Evolutionary conservation across 2,888 invertebrate genomes (phyloP), one percentile per base, ranked within the genome.

Genomic region (Oscheius sp.): DNA sequence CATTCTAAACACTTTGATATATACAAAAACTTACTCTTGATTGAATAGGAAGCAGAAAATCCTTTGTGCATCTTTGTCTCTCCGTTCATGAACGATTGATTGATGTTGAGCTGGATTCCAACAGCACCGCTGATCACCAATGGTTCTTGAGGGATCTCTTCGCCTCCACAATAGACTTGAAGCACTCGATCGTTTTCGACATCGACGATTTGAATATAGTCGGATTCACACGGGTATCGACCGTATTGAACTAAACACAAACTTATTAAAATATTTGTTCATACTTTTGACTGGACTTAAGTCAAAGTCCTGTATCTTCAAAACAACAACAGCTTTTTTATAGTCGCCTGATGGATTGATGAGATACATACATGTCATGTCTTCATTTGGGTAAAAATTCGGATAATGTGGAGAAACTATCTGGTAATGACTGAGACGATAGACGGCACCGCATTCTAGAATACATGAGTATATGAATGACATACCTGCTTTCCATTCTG

Each of bases 371-470:
- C 85, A 62, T 9, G 14, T 22, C 12, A 9, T 14, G 57, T 76
- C 70, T 28, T 78, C 68, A 63, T 84, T 85, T 22, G 82, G 85
- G 44, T 85, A 83, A 50, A 70, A 74, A 20, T 72, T 56, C n/a
- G 85, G 85, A 67, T 82, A 85, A 47, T 77, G 67, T 12, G 85
- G 85, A 0, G 85, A 85, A 1, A 74, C 74, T 49, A 84, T 68
- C 12, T 81, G 79, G 20, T 85, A 83, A 68, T 85, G 80, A 26
- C 70, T 75, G 44, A 80, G 67, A 1, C 66, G 70, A 56, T 67
- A 81, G 26, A 71, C 65, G 2, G 77, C 70, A 32, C 84, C 83
- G 44, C 84, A 85, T 36, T 61, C 77, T 80, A 51, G 20, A 77
- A 69, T 24, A 9, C n/a, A 36, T 20, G 12, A 6, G 20, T 17